Base-by-base conservation (phyloP, 2,113 vertebrate genomes). In the Crotalus viridis region DNA sequence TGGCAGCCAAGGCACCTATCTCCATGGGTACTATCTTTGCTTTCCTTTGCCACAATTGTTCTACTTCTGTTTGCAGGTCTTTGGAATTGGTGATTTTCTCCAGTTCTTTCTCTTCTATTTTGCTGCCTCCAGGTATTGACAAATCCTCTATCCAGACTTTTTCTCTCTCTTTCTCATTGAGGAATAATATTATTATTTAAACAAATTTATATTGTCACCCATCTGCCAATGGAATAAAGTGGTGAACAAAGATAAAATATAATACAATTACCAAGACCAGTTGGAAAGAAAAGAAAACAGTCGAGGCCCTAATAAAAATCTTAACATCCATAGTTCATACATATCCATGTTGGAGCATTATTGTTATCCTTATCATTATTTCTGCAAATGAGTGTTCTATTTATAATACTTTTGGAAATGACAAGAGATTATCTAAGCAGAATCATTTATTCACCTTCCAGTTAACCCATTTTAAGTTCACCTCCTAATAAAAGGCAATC, bases 391-490 rank as follows among this genome's bases (percentile, higher is more conserved):
- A 88, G 28, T 24, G 8, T 56, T 56, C 13, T 10, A 8, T 39
- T 85, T 95, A 90, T 43, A 87, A 87, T 92, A 5, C 1, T 6
- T 86, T 43, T 22, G 0, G 8, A 64, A 52, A 1, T 85, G 26
- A 54, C 19, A 21, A 64, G 10, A n/a, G 91, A 93, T 26, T 15
- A 90, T 22, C 28, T 21, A 10, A 46, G 90, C 88, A 46, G 56
- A 55, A 54, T 7, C 0, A 12, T 5, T 81, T 51, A 2, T 17
- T 88, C 3, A 59, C 52, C 19, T 57, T 90, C 87, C n/a, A 94
- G 90, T 91, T 89, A 89, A 93, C 55, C 93, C 85, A 26, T 90
- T n/a, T 69, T 86, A 85, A 92, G 64, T 69, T 69, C 64, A 69
- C 12, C 85, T 54, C 74, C 1, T 52, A 90, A 91, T 64, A 87